These are phyloP conservation scores for Brienomyrus longianalis DNA, from an alignment of 2,113 vertebrate species.

Conservation along the genomic window DNA sequence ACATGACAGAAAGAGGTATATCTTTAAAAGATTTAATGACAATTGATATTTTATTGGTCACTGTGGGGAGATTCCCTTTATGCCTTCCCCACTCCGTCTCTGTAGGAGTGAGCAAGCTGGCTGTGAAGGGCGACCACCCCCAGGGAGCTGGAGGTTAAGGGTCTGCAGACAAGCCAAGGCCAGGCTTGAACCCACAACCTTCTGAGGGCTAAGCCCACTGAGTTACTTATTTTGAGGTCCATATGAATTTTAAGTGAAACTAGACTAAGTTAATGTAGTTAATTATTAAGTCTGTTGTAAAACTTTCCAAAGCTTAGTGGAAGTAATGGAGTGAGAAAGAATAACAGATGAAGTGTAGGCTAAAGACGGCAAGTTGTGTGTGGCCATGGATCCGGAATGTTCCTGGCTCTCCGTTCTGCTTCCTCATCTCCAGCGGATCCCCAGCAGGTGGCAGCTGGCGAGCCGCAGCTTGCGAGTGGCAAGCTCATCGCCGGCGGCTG, in stretches of 20 bases:
- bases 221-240: not conserved
- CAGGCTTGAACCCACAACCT: no score
- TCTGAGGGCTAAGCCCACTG: no score
- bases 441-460: slow-evolving; percentile 57
- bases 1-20: not conserved
- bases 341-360: not conserved
- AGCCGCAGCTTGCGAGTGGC: slow-evolving; percentile 55
- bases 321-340: not conserved
- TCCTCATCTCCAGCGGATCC: slow-evolving; percentile 57
- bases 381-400: not conserved
- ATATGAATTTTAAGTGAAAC: not conserved
- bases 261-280: not conserved
- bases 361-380: not conserved
- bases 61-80: no score
- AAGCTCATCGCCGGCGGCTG: slow-evolving; percentile 50
- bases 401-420: not conserved
- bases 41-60: no score
- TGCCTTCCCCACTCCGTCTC: no score
- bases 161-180: no score
- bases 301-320: not conserved
- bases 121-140: no score
- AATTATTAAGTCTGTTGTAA: not conserved
- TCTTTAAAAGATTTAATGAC: not conserved
- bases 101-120: no score
- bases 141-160: no score